Conservation (phyloP, 2,888 invertebrate genomes). For the Dicycla oo region DNA sequence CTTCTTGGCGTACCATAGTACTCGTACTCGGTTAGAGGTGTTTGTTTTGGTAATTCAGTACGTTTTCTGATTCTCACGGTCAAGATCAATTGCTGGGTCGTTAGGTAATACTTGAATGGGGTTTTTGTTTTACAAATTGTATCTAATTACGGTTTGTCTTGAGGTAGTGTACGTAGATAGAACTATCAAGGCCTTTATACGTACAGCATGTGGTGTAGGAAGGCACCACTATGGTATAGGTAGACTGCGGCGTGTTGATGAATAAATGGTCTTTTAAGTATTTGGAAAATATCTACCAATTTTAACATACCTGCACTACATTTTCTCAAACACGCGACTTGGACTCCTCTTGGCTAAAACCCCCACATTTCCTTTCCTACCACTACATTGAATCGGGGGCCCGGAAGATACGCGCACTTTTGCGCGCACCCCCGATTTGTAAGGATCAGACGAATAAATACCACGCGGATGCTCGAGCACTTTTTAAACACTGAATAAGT, state of each 20-base stretch:
- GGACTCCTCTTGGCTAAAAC: neutral
- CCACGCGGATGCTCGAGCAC: too few species aligned
- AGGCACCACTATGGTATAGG: neutral
- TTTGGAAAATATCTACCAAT: neutral
- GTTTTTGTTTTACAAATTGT: conserved; percentile 17
- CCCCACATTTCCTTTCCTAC: neutral
- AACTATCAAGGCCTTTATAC: neutral
- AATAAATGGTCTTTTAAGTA: neutral
- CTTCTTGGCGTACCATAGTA: conserved; percentile 5
- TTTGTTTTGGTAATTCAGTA: conserved; percentile 22
- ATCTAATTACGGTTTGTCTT: too few species aligned
- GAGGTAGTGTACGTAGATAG: neutral
- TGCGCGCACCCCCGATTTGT: too few species aligned
- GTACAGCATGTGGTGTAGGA: neutral
- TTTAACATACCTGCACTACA: neutral
- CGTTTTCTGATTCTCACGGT: conserved; percentile 22
- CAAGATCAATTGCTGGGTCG: neutral
- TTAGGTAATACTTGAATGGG: conserved; percentile 1
- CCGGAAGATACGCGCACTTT: neutral
- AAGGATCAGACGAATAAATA: too few species aligned
- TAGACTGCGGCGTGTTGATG: neutral
- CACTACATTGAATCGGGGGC: neutral
- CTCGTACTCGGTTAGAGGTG: neutral
- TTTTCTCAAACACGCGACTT: neutral
- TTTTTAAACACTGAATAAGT: too few species aligned